Evolutionary conservation across 1,140 invertebrate species (phyloP).

Genomic region (Lasioglossum baleicum): DNA sequence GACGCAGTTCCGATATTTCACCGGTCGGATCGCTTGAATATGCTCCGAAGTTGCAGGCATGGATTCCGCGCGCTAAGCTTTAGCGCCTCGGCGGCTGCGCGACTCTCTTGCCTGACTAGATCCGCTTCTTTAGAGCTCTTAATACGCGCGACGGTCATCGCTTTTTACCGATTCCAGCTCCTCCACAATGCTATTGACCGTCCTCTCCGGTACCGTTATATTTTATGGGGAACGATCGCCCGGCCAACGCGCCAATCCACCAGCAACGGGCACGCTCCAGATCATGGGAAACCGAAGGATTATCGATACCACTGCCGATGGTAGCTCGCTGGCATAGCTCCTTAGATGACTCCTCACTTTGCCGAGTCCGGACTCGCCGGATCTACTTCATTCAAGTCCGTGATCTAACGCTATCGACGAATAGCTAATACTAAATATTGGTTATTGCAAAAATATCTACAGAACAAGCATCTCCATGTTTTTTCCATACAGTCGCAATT

Average conservation of each 20-base stretch:
- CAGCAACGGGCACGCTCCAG: neutral
- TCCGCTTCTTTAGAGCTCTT: slow-evolving; percentile 45
- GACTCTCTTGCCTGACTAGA: slow-evolving; percentile 13
- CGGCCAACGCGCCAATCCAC: neutral
- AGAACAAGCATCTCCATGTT: too few species aligned
- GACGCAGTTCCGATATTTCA: slow-evolving; percentile 23
- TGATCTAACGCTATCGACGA: too few species aligned
- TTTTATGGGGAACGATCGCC: slow-evolving; percentile 15
- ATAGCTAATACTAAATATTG: too few species aligned
- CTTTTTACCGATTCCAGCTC: neutral
- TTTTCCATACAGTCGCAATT: too few species aligned
- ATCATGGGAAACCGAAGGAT: neutral
- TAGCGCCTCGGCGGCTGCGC: neutral
- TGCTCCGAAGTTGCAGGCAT: too few species aligned
- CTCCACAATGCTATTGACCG: slow-evolving; percentile 6
- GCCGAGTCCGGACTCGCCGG: too few species aligned
- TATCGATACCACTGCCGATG: neutral
- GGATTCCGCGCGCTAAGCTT: too few species aligned
- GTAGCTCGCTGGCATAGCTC: neutral
- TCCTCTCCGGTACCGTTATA: slow-evolving; percentile 32
- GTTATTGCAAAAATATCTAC: too few species aligned
- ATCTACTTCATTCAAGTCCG: too few species aligned
- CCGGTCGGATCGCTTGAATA: neutral
- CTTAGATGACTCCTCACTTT: too few species aligned
- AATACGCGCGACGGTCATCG: slow-evolving; percentile 22